Conservation (phyloP, 2,797 vertebrate species). For the Smutsia gigantea region DNA sequence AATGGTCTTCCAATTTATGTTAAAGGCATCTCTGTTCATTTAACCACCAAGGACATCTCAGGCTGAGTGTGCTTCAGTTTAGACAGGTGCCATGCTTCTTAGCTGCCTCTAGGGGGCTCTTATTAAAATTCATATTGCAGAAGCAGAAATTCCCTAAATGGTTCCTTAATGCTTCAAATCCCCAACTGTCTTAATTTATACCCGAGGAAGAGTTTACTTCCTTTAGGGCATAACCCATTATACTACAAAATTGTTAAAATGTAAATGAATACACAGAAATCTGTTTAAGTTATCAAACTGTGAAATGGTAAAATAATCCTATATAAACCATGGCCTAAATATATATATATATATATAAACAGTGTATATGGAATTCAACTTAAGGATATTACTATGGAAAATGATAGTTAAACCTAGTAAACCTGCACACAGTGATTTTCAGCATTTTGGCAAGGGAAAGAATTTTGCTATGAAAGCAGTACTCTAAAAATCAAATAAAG, state of each 20-base stretch:
- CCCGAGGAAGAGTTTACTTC: constrained; percentile 51
- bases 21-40: neutral
- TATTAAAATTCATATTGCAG: constrained; percentile 16
- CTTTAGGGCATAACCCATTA: constrained; percentile 25
- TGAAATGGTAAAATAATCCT: constrained; percentile 57
- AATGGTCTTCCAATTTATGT: neutral
- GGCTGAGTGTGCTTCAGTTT: neutral
- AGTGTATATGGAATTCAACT: neutral
- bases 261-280: constrained; percentile 62
- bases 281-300: constrained; percentile 62
- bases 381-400: constrained; percentile 29
- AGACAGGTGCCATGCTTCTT: neutral
- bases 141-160: constrained; percentile 39
- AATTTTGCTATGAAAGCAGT: constrained; percentile 50
- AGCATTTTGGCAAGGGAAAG: constrained; percentile 26
- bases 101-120: neutral
- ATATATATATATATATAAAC: neutral
- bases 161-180: constrained; percentile 1
- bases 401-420: constrained; percentile 48
- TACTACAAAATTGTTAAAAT: constrained; percentile 45
- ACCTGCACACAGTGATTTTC: neutral
- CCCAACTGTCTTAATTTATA: constrained; percentile 52
- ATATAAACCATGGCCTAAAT: neutral
- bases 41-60: neutral
- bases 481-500: constrained; percentile 56